Evolutionary conservation across 2,113 vertebrate genomes (phyloP), one percentile per base, ranked within the genome.

Genomic region (Gambusia holbrooki): DNA sequence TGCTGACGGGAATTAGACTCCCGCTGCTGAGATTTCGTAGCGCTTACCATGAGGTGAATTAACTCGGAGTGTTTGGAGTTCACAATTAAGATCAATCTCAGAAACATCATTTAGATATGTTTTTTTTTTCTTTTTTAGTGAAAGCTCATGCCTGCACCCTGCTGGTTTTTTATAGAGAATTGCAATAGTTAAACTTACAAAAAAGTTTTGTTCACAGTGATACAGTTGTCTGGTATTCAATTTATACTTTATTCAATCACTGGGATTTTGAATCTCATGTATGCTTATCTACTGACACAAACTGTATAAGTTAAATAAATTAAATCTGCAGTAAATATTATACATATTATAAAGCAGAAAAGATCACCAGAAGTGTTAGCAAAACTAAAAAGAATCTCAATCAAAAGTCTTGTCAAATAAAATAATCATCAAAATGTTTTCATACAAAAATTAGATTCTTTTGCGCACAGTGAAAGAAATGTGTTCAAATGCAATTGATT

Each of bases 141-240:
- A 82, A 95, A 96, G 96, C 96, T 97, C 96, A 93, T 95, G 96
- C 91, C 96, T 98, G 97, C 97, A 94, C 96, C 96, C 97, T 95
- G 94, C 95, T 97, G 97, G 96, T 93, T 95, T 89, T 83, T 79
- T 40, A 60, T 28, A 84, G 80, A 87, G 70, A 77, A 69, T 69
- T 78, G 28, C 79, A 79, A 63, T 67, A 71, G 60, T 78, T 66
- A 22, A 37, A 71, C 77, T 74, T 66, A 27, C 51, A 29, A 48
- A 45, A 62, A 42, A 45, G 0, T 12, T 42, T 68, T 71, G 3
- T 12, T 69, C 11, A 7, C 15, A 37, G 42, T 40, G 35, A 27
- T 27, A 27, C 60, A 58, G 51, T n/a, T n/a, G 22, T n/a, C 25
- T 58, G 3, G 9, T n/a, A 58, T 1, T 58, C 25, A 9, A n/a